Evolutionary conservation across 30 jellyfish, hydroid and myxozoan genomes (phyloP), one percentile per base, ranked within the genome.

Genomic region (Turritopsis rubra): DNA sequence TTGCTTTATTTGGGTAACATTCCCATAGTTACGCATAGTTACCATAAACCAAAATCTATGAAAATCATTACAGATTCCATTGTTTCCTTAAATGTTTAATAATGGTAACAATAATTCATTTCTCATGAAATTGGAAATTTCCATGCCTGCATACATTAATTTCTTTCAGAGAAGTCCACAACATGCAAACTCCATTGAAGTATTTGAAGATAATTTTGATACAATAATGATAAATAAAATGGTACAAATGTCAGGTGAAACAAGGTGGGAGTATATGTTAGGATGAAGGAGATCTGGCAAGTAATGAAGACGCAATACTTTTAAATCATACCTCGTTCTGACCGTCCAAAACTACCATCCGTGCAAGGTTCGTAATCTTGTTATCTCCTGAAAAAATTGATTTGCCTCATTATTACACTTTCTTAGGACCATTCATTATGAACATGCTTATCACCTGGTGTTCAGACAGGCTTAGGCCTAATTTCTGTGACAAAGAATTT

Each of bases 321-420:
- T 41, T 80, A n/a, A n/a, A n/a, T n/a, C 28, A 1, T 65, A 92
- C 98, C 90, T 92, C 98, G 53, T 92, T 95, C 71, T 92, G 95
- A 4, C 98, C 98, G 83, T 92, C 98, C 81, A 79, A 84, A 41
- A 92, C 96, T 0, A 88, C 96, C 28, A 90, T 81, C 79, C 89
- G 80, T 1, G 98, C 98, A 5, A 92, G 88, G 65, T 88, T 93
- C n/a, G 96, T 83, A 81, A 92, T 21, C n/a, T 91, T 89, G 75
- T 92, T 89, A 21, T 85, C 96, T 65, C 96, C 98, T 92, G 70
- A n/a, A 85, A 75, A 84, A 27, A 68, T 7, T n/a, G 77, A 7
- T 7, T 66, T 66, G 76, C 72, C 72, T 16, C 18, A 54, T 18
- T 54, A n/a, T 18, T 54, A 16, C 18, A 54, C 18, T 54, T 54